phyloP scores from a whole-genome alignment of 1,140 invertebrate genomes.

The Bombus sibiricus region DNA sequence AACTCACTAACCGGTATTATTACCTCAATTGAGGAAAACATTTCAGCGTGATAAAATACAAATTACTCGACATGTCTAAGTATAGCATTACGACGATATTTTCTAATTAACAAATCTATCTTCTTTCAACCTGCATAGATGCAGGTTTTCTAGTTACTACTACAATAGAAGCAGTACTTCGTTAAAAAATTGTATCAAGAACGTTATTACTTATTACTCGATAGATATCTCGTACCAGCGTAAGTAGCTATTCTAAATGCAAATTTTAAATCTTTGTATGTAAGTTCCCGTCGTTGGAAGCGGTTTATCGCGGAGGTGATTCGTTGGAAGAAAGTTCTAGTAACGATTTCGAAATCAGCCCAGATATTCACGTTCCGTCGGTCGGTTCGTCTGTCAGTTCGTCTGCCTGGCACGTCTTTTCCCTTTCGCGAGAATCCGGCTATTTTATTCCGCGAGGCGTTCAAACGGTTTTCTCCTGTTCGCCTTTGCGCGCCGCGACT shows the following conservation, averaged over 20 bases:
- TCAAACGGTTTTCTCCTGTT: constrained; percentile 60
- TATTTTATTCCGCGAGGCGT: constrained; percentile 58
- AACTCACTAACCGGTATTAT: background rate
- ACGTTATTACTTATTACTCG: no score
- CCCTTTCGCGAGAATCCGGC: constrained; percentile 56
- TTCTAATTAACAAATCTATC: no score
- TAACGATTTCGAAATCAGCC: constrained; percentile 71
- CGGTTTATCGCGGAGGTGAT: background rate
- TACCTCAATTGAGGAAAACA: background rate
- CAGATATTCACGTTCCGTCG: constrained; percentile 46
- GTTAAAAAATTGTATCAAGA: background rate
- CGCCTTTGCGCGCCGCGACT: constrained; percentile 70
- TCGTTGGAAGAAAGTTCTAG: constrained; percentile 64
- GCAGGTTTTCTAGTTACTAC: no score
- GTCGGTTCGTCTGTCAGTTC: constrained; percentile 36
- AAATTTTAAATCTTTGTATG: background rate
- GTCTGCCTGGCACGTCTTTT: constrained; percentile 55
- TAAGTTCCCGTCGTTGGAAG: background rate
- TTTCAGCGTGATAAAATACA: background rate
- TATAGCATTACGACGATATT: background rate
- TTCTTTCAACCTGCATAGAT: no score
- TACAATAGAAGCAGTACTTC: background rate
- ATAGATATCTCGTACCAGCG: no score
- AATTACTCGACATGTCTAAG: background rate
- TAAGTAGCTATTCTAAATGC: background rate